phyloP scores from a whole-genome alignment of 2,888 invertebrate species.

The Rhyacophila evoluta region DNA sequence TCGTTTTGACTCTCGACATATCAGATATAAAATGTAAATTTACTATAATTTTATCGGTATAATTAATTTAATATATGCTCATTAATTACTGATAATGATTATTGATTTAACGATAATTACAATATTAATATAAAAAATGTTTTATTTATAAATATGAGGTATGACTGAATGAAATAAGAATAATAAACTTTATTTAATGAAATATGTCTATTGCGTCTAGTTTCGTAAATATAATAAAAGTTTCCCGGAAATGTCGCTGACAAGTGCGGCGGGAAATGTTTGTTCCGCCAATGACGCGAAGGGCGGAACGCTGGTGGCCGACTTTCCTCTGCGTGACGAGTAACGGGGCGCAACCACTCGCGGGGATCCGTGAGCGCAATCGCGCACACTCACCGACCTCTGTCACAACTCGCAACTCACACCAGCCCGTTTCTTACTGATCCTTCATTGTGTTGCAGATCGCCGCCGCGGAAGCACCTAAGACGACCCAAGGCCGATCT shows the following conservation, averaged over 20 bases:
- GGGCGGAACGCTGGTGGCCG: slow-evolving; percentile 29
- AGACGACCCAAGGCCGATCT: neutral
- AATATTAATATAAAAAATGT: too few relatives aligned
- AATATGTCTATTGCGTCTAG: too few relatives aligned
- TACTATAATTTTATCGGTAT: too few relatives aligned
- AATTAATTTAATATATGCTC: too few relatives aligned
- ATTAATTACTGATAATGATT: too few relatives aligned
- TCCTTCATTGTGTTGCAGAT: slow-evolving; percentile 54
- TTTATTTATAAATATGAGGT: too few relatives aligned
- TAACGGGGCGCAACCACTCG: slow-evolving; percentile 56
- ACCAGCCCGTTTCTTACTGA: slow-evolving; percentile 40
- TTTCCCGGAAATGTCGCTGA: neutral
- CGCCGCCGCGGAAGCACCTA: slow-evolving; percentile 50
- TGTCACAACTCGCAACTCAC: slow-evolving; percentile 41
- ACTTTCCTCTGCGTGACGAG: slow-evolving; percentile 47
- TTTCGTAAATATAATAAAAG: too few relatives aligned
- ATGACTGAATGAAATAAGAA: too few relatives aligned
- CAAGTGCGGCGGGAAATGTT: neutral
- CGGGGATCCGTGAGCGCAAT: slow-evolving; percentile 40
- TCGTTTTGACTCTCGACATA: too few relatives aligned
- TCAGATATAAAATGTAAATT: too few relatives aligned
- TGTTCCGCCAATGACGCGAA: neutral
- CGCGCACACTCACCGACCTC: slow-evolving; percentile 31
- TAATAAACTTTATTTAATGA: too few relatives aligned
- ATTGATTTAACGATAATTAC: too few relatives aligned